These are phyloP conservation scores for Euproctis similis DNA, from an alignment of 2,888 invertebrate species.

Conservation along the genomic window DNA sequence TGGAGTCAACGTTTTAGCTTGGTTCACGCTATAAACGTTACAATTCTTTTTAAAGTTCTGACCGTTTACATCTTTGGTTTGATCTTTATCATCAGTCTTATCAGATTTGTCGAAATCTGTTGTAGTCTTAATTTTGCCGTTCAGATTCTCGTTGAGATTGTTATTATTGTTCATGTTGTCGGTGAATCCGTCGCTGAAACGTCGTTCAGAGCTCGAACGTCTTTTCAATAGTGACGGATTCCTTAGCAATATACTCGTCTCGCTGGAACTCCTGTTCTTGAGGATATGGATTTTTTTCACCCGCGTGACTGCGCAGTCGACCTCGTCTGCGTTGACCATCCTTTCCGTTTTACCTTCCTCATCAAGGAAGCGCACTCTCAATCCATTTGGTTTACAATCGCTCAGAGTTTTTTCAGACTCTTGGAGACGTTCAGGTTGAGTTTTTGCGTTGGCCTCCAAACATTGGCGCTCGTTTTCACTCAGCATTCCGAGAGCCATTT, in stretches of 20 bases:
- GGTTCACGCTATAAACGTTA: slow-evolving; percentile 70
- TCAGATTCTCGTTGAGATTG: slow-evolving; percentile 56
- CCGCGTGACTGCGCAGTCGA: slow-evolving; percentile 58
- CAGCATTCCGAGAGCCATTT: slow-evolving; percentile 65
- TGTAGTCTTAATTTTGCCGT: slow-evolving; percentile 36
- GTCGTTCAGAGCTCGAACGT: slow-evolving; percentile 48
- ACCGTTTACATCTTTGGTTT: slow-evolving; percentile 59
- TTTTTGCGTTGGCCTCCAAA: slow-evolving; percentile 54
- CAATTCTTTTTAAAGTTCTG: slow-evolving; percentile 65
- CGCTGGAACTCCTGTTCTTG: slow-evolving; percentile 70
- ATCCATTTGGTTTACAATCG: slow-evolving; percentile 52
- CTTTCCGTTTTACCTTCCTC: slow-evolving; percentile 70
- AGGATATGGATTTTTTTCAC: slow-evolving; percentile 70
- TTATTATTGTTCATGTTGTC: slow-evolving; percentile 61
- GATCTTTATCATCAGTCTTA: slow-evolving; percentile 54
- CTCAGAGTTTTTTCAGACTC: slow-evolving; percentile 48
- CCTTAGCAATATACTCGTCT: slow-evolving; percentile 63
- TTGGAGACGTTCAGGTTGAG: slow-evolving; percentile 50
- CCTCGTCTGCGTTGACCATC: slow-evolving; percentile 63
- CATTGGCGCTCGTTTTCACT: slow-evolving; percentile 66
- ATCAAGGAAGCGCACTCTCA: slow-evolving; percentile 64
- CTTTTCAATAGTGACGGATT: slow-evolving; percentile 62
- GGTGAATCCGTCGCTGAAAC: slow-evolving; percentile 45
- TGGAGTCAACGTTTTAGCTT: slow-evolving; percentile 64
- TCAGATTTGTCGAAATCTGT: slow-evolving; percentile 38